Conservation (phyloP, 2,113 vertebrate species). For the Rhipidura dahli region DNA sequence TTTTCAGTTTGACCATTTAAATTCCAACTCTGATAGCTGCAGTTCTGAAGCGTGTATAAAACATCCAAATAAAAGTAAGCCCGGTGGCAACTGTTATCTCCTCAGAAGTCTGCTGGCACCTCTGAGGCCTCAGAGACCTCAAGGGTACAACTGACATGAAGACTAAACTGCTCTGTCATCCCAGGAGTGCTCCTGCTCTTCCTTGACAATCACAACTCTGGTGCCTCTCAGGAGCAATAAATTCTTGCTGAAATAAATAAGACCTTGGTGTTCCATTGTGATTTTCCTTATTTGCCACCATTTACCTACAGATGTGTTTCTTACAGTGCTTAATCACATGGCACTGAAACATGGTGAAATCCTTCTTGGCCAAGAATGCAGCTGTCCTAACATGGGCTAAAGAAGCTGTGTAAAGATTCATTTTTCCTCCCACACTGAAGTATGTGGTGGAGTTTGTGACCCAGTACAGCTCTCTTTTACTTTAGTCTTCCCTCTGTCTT, state of each 20-base stretch:
- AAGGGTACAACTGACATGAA: not conserved
- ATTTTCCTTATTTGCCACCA: not conserved
- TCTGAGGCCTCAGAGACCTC: not conserved
- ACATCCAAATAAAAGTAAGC: not conserved
- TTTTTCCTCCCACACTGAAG: not conserved
- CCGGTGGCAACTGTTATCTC: not conserved
- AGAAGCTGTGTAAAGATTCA: not conserved
- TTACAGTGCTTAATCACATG: not conserved
- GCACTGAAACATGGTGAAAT: not conserved
- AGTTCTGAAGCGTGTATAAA: not conserved
- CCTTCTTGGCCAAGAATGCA: not conserved
- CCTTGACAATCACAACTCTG: not conserved
- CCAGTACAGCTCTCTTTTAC: not conserved
- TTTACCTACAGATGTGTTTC: not conserved
- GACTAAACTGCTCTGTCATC: not conserved
- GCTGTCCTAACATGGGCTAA: not conserved
- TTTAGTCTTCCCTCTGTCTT: not conserved
- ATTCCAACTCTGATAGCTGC: not conserved
- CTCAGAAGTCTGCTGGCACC: not conserved
- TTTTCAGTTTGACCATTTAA: not conserved
- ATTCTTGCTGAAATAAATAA: slow-evolving; percentile 1
- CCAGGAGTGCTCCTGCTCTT: not conserved
- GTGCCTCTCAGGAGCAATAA: not conserved
- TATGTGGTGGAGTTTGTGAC: not conserved
- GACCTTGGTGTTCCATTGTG: not conserved